Percentiles rank a stretch among this genome's conserved stretches.
Conservation (phyloP, 2,113 vertebrate species). For the Riparia riparia region DNA sequence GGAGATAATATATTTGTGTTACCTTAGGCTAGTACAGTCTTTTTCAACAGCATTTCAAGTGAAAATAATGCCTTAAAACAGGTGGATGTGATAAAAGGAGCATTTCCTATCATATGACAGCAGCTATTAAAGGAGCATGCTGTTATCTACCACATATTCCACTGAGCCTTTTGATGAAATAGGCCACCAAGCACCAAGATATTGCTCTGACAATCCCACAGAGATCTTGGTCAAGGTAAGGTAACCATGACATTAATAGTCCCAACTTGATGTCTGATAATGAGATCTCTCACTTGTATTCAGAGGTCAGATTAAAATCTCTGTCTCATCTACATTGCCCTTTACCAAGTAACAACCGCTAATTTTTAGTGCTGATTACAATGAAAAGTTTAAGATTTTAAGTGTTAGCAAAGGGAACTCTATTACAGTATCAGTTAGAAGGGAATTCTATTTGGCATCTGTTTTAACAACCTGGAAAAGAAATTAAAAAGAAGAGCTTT, state of each 20-base stretch:
- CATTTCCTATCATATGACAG: not conserved
- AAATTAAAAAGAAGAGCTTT: not conserved
- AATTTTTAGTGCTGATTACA: not conserved
- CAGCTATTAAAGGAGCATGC: not conserved
- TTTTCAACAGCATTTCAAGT: not conserved
- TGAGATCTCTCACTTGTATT: not conserved
- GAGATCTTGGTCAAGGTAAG: not conserved
- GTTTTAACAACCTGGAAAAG: not conserved
- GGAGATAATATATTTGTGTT: not conserved
- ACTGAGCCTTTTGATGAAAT: not conserved
- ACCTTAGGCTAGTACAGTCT: not conserved
- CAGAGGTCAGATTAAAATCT: not conserved
- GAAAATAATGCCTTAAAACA: slow-evolving; percentile 22
- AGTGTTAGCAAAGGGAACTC: not conserved
- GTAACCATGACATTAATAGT: not conserved
- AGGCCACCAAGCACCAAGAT: not conserved
- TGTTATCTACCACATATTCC: not conserved
- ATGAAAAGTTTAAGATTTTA: not conserved
- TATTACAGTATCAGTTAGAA: not conserved
- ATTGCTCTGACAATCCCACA: not conserved
- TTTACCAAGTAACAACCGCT: not conserved
- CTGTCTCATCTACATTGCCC: not conserved
- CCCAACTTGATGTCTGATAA: not conserved
- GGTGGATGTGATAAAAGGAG: not conserved
- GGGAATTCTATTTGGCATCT: not conserved